Evolutionary conservation across 2,113 vertebrate species (phyloP), one percentile per base, ranked within the genome.

Genomic region (Lepisosteus oculatus): DNA sequence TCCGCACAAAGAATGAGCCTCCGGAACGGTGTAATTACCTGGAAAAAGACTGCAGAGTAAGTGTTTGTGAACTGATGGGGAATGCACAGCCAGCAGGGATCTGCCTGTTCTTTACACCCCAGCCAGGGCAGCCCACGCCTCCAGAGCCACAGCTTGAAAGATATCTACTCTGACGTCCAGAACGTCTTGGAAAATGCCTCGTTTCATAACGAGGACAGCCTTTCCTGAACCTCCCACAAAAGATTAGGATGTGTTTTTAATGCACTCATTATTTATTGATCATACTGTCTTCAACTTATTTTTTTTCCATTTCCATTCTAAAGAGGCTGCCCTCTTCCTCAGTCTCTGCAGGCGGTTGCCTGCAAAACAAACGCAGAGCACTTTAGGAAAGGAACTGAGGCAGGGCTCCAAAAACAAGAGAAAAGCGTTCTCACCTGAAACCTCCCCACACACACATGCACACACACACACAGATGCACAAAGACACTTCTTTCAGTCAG

Each of bases 11-110:
- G 72, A 87, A 96, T 95, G 43, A 96, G 85, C 79, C 95, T 92
- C 84, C 95, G 86, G 85, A 96, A 96, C 0, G 95, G 94, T 74
- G 95, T 96, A 77, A 96, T 96, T 85, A 96, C 91, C 95, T 96
- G 82, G 78, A 85, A 86, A 76, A 79, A 74, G 81, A 3, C 74
- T 76, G 57, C 3, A 68, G 11, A 45, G 44, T 44, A 15, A 15
- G 68, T 59, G 57, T 59, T 59, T 59, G 9, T 13, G 14, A 59
- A 59, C 69, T 68, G 62, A 57, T 69, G 77, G 73, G 78, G 43
- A 76, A 70, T 42, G 78, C 78, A 76, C 65, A 77, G 77, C 81
- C 85, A 80, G 80, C 77, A 57, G 70, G 73, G 45, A 62, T 70
- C 43, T 3, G 54, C 67, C 80, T 72, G 0, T 76, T 83, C 84